Percentiles rank a stretch among this genome's conserved stretches.
These are phyloP conservation scores for Mastigias papua DNA, from an alignment of 30 jellyfish, hydroid and myxozoan species.

Conservation along the genomic window DNA sequence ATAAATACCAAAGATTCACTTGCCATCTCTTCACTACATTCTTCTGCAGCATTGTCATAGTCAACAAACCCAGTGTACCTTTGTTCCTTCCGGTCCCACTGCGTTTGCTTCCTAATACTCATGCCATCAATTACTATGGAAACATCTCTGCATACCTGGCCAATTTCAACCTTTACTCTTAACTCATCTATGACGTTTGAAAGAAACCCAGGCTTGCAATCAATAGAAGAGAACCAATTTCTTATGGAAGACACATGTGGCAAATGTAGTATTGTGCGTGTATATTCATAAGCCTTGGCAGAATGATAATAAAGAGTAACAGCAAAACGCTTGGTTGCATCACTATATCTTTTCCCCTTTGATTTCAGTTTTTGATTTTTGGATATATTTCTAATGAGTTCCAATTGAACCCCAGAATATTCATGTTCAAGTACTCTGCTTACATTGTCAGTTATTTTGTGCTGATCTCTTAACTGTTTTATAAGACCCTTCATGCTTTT, in stretches of 20 bases:
- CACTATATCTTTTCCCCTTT: conserved; percentile 16
- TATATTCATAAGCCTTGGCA: conserved; percentile 19
- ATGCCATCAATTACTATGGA: conserved; percentile 44
- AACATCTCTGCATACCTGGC: conserved; percentile 11
- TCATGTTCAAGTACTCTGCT: conserved; percentile 32
- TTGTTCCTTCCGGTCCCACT: conserved; percentile 10
- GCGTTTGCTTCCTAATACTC: conserved; percentile 49
- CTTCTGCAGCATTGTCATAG: conserved; percentile 3
- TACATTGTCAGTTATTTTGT: not conserved
- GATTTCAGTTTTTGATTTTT: not conserved
- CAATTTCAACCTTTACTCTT: not conserved
- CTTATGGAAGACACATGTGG: conserved; percentile 55
- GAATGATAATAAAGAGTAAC: conserved; percentile 43
- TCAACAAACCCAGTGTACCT: conserved; percentile 58
- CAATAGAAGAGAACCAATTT: conserved; percentile 45
- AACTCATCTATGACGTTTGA: conserved; percentile 17
- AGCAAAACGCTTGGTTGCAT: conserved; percentile 30
- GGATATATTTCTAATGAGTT: conserved; percentile 9
- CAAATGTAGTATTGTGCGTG: conserved; percentile 21
- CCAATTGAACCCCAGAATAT: conserved; percentile 25
- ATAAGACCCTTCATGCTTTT: conserved; percentile 1
- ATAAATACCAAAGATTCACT: conserved; percentile 43
- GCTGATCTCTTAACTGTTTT: conserved; percentile 3
- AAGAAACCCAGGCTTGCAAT: conserved; percentile 56
- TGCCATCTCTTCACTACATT: conserved; percentile 25